Base-by-base conservation (phyloP, 53 echinoderm and acorn worm species). In the Stichopus horrens region DNA sequence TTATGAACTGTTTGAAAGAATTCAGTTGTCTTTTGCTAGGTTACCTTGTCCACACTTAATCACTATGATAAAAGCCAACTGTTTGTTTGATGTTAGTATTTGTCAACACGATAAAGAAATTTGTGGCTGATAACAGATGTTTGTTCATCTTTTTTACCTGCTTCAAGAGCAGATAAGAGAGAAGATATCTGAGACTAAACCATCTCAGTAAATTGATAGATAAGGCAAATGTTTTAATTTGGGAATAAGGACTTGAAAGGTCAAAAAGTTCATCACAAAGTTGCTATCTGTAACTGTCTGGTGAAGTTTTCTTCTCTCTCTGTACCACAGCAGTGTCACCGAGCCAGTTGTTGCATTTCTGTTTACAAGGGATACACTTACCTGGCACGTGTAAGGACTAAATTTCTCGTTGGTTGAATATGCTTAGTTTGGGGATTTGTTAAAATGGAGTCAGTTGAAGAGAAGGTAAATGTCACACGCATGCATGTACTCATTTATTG, bases 61-160 rank as follows among this genome's bases (percentile, higher is more conserved):
- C 81, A 56, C 81, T 23, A 21, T 20, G 81, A 81, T 81, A 81
- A 81, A 81, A 81, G n/a, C 58, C 56, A 55, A 56, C 57, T 18
- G 8, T 57, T 57, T 81, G 81, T 80, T 80, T 80, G 80, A n/a
- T 9, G 54, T 57, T 57, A 52, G 81, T 81, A 53, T 81, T 81
- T 81, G 81, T 58, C 81, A 81, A 81, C 81, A 81, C 57, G 81
- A 81, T 81, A 81, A 81, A 81, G 81, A 81, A 81, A 81, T 81
- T 81, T 55, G 22, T 18, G 57, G 8, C 21, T 56, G 81, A 81
- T 81, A 81, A 81, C 58, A 21, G 81, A 81, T 81, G 53, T 57
- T 81, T 81, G 81, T n/a, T 56, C 21, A 81, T 81, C 56, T 56
- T 22, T 81, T 57, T 57, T 57, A n/a, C 18, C 57, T 21, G 9